Conservation (phyloP, 2,113 vertebrate genomes). For the Spea bombifrons region DNA sequence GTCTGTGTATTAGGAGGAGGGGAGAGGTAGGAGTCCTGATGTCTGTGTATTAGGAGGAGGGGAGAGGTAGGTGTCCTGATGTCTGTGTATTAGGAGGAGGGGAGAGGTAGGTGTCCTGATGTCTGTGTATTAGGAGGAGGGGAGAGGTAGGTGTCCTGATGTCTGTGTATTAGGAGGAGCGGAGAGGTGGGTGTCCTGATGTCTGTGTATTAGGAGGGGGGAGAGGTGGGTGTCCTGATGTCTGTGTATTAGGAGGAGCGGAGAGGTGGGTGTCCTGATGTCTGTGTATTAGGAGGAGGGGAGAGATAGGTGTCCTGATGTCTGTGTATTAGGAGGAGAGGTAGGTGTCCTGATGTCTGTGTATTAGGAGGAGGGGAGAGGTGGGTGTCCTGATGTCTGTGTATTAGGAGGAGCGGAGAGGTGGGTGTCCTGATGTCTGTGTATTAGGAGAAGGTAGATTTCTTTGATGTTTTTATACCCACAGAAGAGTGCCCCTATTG, state of each 20-base stretch:
- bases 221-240: background rate
- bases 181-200: background rate
- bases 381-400: no score
- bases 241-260: background rate
- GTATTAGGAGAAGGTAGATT: background rate
- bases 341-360: background rate
- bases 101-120: no score
- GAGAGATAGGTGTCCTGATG: background rate
- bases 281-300: background rate
- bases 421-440: background rate
- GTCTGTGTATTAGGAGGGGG: background rate
- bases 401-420: no score
- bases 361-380: no score
- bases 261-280: background rate
- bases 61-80: background rate
- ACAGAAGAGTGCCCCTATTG: no score
- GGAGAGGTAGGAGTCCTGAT: background rate
- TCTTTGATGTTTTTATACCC: no score
- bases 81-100: no score
- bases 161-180: background rate
- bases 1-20: background rate
- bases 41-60: background rate
- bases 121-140: no score
- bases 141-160: background rate
- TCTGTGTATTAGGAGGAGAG: background rate